Evolutionary conservation across 1,140 invertebrate species (phyloP).

Genomic region (Neodiprion pinetum): DNA sequence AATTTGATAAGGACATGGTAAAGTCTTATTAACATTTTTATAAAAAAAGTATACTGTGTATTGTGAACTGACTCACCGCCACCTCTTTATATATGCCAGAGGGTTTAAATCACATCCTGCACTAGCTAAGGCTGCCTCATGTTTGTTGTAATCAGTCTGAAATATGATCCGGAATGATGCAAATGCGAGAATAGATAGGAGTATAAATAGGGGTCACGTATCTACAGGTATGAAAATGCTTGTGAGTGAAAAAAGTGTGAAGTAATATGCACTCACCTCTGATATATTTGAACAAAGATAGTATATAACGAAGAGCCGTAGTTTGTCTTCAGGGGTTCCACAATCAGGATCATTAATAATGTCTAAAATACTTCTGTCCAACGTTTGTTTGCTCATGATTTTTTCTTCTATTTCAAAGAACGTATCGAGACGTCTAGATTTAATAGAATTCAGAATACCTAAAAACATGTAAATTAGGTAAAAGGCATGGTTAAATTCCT

Average conservation of each 20-base stretch:
- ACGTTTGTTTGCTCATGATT: constrained; percentile 85
- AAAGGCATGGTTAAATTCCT: neutral
- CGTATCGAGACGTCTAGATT: constrained; percentile 89
- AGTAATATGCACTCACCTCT: constrained; percentile 63
- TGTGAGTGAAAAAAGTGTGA: neutral
- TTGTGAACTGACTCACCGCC: constrained; percentile 72
- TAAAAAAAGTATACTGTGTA: neutral
- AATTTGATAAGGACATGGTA: too few species aligned
- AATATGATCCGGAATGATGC: constrained; percentile 29
- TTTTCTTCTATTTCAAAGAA: constrained; percentile 99
- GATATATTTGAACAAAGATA: constrained; percentile 86
- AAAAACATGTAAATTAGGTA: constrained; percentile 67
- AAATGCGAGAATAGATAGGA: neutral
- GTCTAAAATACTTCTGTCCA: constrained; percentile 80
- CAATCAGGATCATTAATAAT: constrained; percentile 85
- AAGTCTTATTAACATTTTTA: neutral
- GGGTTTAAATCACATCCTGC: constrained; percentile 87
- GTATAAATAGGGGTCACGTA: too few species aligned
- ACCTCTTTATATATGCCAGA: constrained; percentile 86
- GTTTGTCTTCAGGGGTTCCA: constrained; percentile 91
- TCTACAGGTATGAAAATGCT: too few species aligned
- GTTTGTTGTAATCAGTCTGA: constrained; percentile 79
- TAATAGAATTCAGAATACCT: constrained; percentile 91
- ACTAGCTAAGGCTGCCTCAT: constrained; percentile 77
- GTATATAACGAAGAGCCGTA: constrained; percentile 94